Evolutionary conservation across 2,888 invertebrate species (phyloP).

Genomic region (Nowickia ferox): DNA sequence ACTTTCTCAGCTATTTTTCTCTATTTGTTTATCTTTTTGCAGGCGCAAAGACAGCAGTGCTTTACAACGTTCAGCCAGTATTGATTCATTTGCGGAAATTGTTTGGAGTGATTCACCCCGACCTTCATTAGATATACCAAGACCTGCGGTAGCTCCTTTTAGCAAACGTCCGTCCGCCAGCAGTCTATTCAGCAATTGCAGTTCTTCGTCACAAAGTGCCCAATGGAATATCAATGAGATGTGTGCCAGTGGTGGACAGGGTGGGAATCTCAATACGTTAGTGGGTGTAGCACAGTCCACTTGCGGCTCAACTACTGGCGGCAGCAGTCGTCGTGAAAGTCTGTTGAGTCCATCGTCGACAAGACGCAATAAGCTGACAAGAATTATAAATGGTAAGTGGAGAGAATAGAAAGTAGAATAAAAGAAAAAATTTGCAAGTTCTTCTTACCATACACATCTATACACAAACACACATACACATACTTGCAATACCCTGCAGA

Average conservation of each 20-base stretch:
- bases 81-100: slow-evolving; percentile 90
- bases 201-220: slow-evolving; percentile 77
- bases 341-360: slow-evolving; percentile 90
- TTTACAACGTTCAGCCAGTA: slow-evolving; percentile 90
- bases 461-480: background rate
- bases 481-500: no score
- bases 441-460: background rate
- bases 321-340: slow-evolving; percentile 84
- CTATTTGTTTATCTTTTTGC: slow-evolving; percentile 66
- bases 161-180: slow-evolving; percentile 82
- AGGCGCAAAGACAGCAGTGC: slow-evolving; percentile 81
- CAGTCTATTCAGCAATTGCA: slow-evolving; percentile 81
- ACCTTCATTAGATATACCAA: slow-evolving; percentile 81
- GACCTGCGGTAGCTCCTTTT: slow-evolving; percentile 78
- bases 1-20: slow-evolving; percentile 14
- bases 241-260: slow-evolving; percentile 20
- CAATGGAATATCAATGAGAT: slow-evolving; percentile 82
- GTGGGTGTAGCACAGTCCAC: slow-evolving; percentile 59
- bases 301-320: slow-evolving; percentile 75
- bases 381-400: slow-evolving; percentile 89
- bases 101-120: slow-evolving; percentile 85
- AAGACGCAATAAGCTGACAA: slow-evolving; percentile 89
- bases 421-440: slow-evolving; percentile 3
- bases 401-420: background rate
- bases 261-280: slow-evolving; percentile 23